These are phyloP conservation scores for Punctoribates punctum DNA, from an alignment of 2,888 invertebrate genomes.

Conservation along the genomic window DNA sequence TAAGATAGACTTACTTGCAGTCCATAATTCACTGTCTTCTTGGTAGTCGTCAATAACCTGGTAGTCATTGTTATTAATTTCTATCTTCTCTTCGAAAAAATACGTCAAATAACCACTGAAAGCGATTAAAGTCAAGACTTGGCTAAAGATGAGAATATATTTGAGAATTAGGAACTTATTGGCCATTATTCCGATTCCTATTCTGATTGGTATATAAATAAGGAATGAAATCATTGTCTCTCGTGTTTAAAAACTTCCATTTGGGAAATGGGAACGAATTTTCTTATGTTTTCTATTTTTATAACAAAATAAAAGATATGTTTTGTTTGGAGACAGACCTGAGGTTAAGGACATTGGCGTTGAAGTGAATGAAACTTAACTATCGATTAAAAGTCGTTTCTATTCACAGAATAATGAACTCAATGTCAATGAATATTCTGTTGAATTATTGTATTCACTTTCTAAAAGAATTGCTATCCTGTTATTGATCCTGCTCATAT, in stretches of 20 bases:
- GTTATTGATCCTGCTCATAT: too few relatives aligned
- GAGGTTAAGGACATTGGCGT: neutral
- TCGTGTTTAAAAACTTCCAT: neutral
- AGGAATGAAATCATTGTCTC: neutral
- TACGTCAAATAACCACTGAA: neutral
- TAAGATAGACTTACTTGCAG: neutral
- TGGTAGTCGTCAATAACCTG: neutral
- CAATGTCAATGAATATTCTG: neutral
- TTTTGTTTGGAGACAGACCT: neutral
- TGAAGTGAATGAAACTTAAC: neutral
- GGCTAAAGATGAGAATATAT: neutral
- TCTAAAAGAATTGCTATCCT: too few relatives aligned
- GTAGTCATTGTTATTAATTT: neutral
- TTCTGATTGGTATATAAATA: neutral
- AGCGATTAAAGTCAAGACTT: neutral
- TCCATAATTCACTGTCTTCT: neutral
- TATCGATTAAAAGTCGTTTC: neutral
- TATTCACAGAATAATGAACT: neutral
- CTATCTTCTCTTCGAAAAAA: neutral
- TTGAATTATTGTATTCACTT: too few relatives aligned
- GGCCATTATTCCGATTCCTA: neutral
- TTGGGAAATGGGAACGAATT: neutral
- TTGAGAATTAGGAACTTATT: neutral
- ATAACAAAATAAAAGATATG: neutral
- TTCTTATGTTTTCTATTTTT: neutral